phyloP scores from a whole-genome alignment of 30 jellyfish, hydroid and myxozoan genomes.

The Cassiopea xamachana region DNA sequence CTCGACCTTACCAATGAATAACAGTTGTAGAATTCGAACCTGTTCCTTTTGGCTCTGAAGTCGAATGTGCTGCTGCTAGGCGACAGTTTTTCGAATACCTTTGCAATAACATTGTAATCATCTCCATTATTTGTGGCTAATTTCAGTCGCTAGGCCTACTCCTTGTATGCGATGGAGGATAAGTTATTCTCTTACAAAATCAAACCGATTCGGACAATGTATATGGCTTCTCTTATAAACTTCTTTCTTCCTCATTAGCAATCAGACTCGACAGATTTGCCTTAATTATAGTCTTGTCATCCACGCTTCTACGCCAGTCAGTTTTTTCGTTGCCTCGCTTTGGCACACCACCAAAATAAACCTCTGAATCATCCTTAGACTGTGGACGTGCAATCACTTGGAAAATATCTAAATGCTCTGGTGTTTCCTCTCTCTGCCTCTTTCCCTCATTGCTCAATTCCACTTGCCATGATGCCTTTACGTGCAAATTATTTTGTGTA shows the following conservation, averaged over 20 bases:
- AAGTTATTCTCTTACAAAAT: too few relatives aligned
- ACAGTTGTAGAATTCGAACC: too few relatives aligned
- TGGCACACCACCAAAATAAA: neutral
- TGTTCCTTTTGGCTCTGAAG: too few relatives aligned
- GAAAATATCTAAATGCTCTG: neutral
- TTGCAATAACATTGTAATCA: too few relatives aligned
- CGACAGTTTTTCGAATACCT: too few relatives aligned
- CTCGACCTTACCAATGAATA: too few relatives aligned
- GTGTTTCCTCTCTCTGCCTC: neutral
- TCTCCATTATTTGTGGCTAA: too few relatives aligned
- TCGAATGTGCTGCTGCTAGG: too few relatives aligned
- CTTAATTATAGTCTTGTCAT: neutral
- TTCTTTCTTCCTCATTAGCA: neutral
- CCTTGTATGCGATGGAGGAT: too few relatives aligned
- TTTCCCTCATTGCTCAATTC: neutral
- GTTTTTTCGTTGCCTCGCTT: neutral
- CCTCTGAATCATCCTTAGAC: constrained; percentile 44
- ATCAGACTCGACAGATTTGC: constrained; percentile 4
- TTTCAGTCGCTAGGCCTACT: too few relatives aligned
- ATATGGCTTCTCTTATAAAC: neutral
- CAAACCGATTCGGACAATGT: neutral
- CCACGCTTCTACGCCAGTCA: neutral
- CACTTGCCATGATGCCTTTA: neutral
- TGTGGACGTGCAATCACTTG: constrained; percentile 17
- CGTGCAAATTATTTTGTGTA: neutral